phyloP scores from a whole-genome alignment of 1,140 invertebrate genomes.

The Ips typographus region DNA sequence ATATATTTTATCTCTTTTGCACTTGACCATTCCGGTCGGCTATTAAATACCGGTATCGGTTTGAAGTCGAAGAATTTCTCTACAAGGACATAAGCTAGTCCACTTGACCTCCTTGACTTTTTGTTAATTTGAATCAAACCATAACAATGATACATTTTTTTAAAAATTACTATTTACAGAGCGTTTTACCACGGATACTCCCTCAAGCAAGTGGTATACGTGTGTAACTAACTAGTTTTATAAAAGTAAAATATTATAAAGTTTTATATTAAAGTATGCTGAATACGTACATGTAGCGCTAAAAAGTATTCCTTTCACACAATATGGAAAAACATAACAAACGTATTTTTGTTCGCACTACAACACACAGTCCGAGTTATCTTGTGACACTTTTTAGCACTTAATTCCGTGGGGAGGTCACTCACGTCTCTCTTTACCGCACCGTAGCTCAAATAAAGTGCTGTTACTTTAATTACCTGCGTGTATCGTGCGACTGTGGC shows the following conservation, averaged over 20 bases:
- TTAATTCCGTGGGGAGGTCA: slow-evolving; percentile 28
- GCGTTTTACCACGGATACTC: too few relatives aligned
- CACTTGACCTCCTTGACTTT: slow-evolving; percentile 24
- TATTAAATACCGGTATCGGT: slow-evolving; percentile 27
- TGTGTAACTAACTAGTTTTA: too few relatives aligned
- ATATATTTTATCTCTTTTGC: slow-evolving; percentile 15
- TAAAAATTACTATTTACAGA: too few relatives aligned
- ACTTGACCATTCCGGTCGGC: slow-evolving; percentile 15
- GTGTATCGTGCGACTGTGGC: slow-evolving; percentile 28
- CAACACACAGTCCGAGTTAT: background rate
- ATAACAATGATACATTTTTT: background rate
- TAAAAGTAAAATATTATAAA: too few relatives aligned
- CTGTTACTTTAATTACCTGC: slow-evolving; percentile 43
- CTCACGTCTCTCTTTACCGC: slow-evolving; percentile 30
- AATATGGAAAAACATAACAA: too few relatives aligned
- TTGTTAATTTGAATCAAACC: slow-evolving; percentile 1
- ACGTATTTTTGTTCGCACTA: too few relatives aligned
- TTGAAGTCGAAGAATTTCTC: slow-evolving; percentile 18
- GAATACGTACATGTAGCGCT: too few relatives aligned
- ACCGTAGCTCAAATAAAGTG: slow-evolving; percentile 37
- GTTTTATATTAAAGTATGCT: too few relatives aligned
- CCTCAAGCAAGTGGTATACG: too few relatives aligned
- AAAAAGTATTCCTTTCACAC: too few relatives aligned
- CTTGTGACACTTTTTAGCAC: slow-evolving; percentile 37
- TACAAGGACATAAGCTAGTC: slow-evolving; percentile 30